A percentile compares a stretch with the other conserved stretches of the same genome.
phyloP scores from a whole-genome alignment of 2,113 vertebrate genomes.

The Blennius ocellaris region DNA sequence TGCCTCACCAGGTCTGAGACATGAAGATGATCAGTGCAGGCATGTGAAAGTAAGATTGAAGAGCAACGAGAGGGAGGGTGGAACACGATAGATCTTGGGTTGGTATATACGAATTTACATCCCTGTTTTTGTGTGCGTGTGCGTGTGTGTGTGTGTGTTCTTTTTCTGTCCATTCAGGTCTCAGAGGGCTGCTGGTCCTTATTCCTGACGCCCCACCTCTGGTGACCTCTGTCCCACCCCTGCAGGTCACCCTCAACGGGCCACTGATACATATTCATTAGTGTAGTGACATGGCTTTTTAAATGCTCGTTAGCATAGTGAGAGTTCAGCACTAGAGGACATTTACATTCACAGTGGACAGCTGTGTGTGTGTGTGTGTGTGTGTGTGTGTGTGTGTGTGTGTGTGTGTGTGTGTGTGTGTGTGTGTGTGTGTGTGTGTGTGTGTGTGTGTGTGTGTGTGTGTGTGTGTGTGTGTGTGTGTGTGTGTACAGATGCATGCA shows the following conservation, averaged over 20 bases:
- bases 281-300: constrained; percentile 76
- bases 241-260: constrained; percentile 68
- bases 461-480: constrained; percentile 25
- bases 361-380: constrained; percentile 27
- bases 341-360: constrained; percentile 73
- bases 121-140: constrained; percentile 24
- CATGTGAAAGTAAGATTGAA: constrained; percentile 44
- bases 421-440: constrained; percentile 24
- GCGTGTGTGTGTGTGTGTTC: constrained; percentile 28
- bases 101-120: constrained; percentile 29
- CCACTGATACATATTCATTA: constrained; percentile 76
- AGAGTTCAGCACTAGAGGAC: constrained; percentile 75
- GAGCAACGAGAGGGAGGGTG: constrained; percentile 29
- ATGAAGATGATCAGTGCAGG: constrained; percentile 50
- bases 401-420: constrained; percentile 12
- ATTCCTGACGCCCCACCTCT: constrained; percentile 53
- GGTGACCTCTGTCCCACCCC: constrained; percentile 60
- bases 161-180: constrained; percentile 66
- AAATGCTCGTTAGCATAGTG: constrained; percentile 79
- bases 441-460: constrained; percentile 25
- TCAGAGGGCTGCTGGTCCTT: constrained; percentile 42
- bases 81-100: constrained; percentile 23
- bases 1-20: constrained; percentile 22
- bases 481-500: constrained; percentile 8
- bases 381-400: constrained; percentile 5